These are phyloP conservation scores for Campylorhamphus procurvoides DNA, from an alignment of 2,113 vertebrate genomes.

Conservation along the genomic window DNA sequence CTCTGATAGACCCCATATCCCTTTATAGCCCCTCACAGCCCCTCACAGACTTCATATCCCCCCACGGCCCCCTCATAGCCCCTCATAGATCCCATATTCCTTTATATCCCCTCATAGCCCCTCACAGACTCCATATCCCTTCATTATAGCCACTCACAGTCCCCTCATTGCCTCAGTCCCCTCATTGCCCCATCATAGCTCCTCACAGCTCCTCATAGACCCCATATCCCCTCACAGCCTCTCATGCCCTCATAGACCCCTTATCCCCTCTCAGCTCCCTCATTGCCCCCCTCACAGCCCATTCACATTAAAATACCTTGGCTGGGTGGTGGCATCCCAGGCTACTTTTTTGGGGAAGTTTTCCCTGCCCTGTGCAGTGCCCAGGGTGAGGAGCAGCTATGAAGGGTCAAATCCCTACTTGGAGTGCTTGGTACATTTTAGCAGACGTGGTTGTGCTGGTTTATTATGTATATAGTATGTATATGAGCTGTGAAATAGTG, in stretches of 20 bases:
- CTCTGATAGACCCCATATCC: neutral
- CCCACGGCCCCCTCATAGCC: too few relatives aligned
- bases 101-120: neutral
- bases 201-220: too few relatives aligned
- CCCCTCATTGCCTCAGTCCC: too few relatives aligned
- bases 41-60: rapidly evolving
- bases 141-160: too few relatives aligned
- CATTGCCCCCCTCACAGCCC: neutral
- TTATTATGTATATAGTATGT: neutral
- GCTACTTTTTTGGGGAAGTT: neutral
- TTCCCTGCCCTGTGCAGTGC: neutral
- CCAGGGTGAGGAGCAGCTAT: neutral
- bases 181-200: too few relatives aligned
- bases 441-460: neutral
- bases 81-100: too few relatives aligned
- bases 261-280: neutral
- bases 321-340: rapidly evolving
- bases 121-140: too few relatives aligned
- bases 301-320: neutral
- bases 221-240: neutral
- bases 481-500: neutral
- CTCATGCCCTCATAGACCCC: neutral
- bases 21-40: neutral
- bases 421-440: neutral
- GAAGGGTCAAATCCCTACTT: neutral